These are phyloP conservation scores for Cyclina sinensis DNA, from an alignment of 1,140 invertebrate species.

Conservation along the genomic window DNA sequence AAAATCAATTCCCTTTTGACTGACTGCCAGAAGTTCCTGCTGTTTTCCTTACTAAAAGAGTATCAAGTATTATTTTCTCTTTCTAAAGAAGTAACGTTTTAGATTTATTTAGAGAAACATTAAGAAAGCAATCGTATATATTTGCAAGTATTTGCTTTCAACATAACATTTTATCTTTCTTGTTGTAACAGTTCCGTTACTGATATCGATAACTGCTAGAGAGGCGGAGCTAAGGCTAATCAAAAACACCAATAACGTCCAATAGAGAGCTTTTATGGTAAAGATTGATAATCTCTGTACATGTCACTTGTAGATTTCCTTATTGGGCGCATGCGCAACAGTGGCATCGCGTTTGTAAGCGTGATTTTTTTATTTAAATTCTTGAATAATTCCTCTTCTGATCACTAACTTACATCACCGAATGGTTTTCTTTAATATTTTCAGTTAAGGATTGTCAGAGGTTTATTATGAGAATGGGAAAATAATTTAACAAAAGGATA, in stretches of 20 bases:
- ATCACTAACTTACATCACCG: background rate
- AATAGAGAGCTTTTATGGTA: conserved; percentile 9
- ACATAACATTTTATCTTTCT: too few species aligned
- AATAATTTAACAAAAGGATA: background rate
- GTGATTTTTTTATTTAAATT: conserved; percentile 57
- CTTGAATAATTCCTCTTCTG: background rate
- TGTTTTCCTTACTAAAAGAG: too few species aligned
- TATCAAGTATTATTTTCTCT: too few species aligned
- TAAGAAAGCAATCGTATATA: too few species aligned
- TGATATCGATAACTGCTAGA: background rate
- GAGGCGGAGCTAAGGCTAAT: conserved; percentile 9
- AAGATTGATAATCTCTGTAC: conserved; percentile 13
- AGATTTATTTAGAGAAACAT: too few species aligned
- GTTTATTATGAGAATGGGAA: too few species aligned
- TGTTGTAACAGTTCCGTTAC: background rate
- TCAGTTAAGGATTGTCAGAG: background rate
- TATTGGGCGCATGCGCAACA: conserved; percentile 7
- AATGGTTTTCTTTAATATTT: background rate
- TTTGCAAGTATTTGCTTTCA: too few species aligned
- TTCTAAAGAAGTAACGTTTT: too few species aligned
- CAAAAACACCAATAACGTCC: background rate
- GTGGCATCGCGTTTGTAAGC: conserved; percentile 18
- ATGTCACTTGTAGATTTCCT: conserved; percentile 16
- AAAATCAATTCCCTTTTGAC: conserved; percentile 12
- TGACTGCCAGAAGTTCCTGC: too few species aligned